phyloP scores from a whole-genome alignment of 2,888 invertebrate genomes.

The Dysmachus trigonus region DNA sequence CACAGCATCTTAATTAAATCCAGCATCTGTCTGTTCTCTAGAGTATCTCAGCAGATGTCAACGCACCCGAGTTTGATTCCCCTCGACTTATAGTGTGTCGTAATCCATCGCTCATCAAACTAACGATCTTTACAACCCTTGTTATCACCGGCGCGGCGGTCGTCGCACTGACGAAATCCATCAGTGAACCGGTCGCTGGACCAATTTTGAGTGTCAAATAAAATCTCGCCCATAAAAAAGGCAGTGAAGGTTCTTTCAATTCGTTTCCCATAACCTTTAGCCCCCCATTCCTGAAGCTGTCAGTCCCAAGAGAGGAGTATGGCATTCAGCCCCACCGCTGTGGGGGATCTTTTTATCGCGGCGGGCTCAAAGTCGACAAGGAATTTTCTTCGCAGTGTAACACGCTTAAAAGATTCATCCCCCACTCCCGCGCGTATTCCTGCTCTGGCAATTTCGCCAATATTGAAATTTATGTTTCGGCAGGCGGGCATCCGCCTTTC shows the following conservation, averaged over 20 bases:
- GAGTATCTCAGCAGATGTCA: not conserved
- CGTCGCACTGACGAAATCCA: not conserved
- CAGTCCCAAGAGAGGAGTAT: not conserved
- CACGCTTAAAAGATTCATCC: not conserved
- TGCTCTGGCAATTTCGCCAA: not conserved
- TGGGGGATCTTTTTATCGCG: not conserved
- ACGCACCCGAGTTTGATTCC: not conserved
- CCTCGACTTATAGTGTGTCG: not conserved
- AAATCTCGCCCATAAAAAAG: not conserved
- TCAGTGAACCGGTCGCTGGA: not conserved
- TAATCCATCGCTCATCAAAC: not conserved
- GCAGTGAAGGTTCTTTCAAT: not conserved
- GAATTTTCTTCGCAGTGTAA: not conserved
- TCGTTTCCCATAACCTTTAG: not conserved
- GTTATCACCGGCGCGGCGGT: not conserved
- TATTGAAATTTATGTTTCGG: not conserved
- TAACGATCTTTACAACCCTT: not conserved
- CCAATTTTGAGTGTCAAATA: not conserved
- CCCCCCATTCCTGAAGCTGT: not conserved
- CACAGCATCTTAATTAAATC: not conserved
- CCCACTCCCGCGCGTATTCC: not conserved
- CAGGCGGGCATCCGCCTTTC: not conserved
- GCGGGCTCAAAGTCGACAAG: not conserved
- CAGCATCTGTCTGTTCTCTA: not conserved
- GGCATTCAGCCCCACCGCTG: not conserved